A percentile compares a stretch with the other conserved stretches of the same genome.
Conservation (phyloP, 2,797 vertebrate genomes). For the Dromococcyx pavoninus region DNA sequence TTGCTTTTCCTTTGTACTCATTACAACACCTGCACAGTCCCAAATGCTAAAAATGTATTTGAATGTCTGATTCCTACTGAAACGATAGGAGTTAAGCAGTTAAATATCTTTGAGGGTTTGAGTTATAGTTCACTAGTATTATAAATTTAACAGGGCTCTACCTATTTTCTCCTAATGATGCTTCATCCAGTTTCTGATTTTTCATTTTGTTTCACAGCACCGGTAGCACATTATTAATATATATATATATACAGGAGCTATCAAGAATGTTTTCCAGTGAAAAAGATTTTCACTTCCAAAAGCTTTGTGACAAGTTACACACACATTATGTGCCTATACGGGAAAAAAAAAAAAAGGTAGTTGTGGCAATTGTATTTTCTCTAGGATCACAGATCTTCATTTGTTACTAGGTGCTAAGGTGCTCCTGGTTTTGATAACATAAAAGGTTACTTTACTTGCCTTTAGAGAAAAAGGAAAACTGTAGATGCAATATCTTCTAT, state of each 20-base stretch:
- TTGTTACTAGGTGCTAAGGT: background rate
- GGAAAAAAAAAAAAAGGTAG: background rate
- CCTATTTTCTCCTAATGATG: background rate
- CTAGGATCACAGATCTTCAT: background rate
- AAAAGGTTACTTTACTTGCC: background rate
- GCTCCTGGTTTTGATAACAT: background rate
- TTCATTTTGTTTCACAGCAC: background rate
- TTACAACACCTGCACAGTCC: background rate
- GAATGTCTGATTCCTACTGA: background rate
- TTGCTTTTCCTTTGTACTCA: background rate
- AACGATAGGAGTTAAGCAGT: background rate
- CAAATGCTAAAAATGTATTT: background rate
- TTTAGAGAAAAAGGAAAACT: background rate
- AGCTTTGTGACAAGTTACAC: background rate
- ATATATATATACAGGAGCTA: background rate
- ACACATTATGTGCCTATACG: background rate
- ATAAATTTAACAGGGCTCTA: background rate
- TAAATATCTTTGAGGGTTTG: background rate
- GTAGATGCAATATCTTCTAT: background rate
- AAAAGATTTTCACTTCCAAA: conserved; percentile 3
- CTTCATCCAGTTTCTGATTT: background rate
- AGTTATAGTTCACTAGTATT: background rate
- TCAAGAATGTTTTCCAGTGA: background rate
- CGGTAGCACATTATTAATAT: background rate
- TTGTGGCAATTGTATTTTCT: background rate